These are phyloP conservation scores for Drosophila affinis DNA, from an alignment of 2,888 invertebrate genomes.

Conservation along the genomic window DNA sequence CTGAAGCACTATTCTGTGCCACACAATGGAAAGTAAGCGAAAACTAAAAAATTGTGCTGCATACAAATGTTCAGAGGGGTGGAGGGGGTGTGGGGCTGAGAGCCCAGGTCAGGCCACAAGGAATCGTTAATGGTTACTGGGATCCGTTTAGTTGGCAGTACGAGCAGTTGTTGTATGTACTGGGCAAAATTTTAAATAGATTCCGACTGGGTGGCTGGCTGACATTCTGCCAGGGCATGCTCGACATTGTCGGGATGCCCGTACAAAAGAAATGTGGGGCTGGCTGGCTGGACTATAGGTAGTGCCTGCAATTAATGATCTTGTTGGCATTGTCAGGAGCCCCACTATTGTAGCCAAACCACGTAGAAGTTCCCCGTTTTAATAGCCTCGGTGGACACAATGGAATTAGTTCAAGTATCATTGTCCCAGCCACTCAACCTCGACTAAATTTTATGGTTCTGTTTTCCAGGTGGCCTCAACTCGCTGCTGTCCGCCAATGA, in stretches of 20 bases:
- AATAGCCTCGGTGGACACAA: not conserved
- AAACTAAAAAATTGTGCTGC: conserved; percentile 51
- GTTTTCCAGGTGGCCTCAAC: conserved; percentile 86
- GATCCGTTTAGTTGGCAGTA: conserved; percentile 29
- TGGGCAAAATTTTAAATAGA: conserved; percentile 42
- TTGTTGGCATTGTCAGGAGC: conserved; percentile 28
- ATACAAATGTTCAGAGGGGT: conserved; percentile 65
- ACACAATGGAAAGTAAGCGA: conserved; percentile 62
- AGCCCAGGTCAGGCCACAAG: not conserved
- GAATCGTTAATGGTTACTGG: conserved; percentile 57
- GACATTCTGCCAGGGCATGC: conserved; percentile 31
- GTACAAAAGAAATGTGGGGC: conserved; percentile 35
- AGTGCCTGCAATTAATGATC: conserved; percentile 69
- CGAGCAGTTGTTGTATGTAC: conserved; percentile 30
- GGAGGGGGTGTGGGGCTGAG: not conserved
- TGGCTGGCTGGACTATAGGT: not conserved
- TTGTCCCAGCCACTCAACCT: conserved; percentile 14
- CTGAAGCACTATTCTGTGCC: conserved; percentile 30
- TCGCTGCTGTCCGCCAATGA: conserved; percentile 86
- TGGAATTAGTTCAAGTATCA: conserved; percentile 35
- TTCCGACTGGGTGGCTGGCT: conserved; percentile 16
- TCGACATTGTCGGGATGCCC: conserved; percentile 57
- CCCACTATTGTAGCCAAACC: conserved; percentile 5
- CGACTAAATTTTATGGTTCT: conserved; percentile 10
- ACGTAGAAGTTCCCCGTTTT: not conserved